Conservation (phyloP, 2,797 vertebrate genomes). For the Darevskia mixta region DNA sequence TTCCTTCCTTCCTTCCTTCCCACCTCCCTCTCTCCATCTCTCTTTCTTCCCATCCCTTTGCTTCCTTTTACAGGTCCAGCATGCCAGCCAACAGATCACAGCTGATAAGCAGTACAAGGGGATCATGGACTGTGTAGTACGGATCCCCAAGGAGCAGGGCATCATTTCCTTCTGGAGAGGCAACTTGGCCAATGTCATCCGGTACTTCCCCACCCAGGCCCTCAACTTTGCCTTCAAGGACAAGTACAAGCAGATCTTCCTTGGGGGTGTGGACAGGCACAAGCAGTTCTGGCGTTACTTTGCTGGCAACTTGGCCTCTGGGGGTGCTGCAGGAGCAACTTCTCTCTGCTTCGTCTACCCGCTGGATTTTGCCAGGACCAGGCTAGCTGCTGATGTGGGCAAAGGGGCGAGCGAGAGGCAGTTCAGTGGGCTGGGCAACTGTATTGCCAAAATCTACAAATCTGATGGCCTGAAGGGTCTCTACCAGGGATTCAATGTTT, state of each 20-base stretch:
- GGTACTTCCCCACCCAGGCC: constrained; percentile 99
- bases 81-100: constrained; percentile 98
- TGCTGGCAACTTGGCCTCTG: constrained; percentile 94
- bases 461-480: constrained; percentile 93
- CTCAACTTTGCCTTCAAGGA: constrained; percentile 99
- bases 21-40: background rate
- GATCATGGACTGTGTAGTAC: constrained; percentile 93
- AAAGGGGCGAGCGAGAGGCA: constrained; percentile 89
- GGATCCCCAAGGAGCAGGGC: constrained; percentile 98
- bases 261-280: constrained; percentile 96
- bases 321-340: constrained; percentile 95
- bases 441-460: constrained; percentile 92
- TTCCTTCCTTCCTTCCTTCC: background rate
- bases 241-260: constrained; percentile 99
- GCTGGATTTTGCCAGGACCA: constrained; percentile 97
- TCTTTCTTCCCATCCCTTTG: background rate
- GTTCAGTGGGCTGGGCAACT: constrained; percentile 93
- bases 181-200: constrained; percentile 98
- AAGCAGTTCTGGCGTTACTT: constrained; percentile 99
- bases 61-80: constrained; percentile 88
- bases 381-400: constrained; percentile 96
- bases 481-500: constrained; percentile 96
- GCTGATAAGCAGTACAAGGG: constrained; percentile 95
- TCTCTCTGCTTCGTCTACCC: constrained; percentile 99
- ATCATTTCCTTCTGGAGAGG: constrained; percentile 97